phyloP scores from a whole-genome alignment of 2,113 vertebrate species.

The Pleuronectes platessa region DNA sequence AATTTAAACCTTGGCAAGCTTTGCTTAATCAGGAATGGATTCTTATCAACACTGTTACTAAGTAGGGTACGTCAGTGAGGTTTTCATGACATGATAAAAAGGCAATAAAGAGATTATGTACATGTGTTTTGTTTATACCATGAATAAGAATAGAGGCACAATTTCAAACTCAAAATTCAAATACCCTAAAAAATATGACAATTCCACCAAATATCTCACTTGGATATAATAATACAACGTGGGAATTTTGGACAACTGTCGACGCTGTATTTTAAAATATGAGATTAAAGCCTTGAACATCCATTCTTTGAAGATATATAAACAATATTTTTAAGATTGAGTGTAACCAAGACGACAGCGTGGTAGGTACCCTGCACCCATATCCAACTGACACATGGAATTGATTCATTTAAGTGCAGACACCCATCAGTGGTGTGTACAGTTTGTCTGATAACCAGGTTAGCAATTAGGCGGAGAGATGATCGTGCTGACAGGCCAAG shows the following conservation, averaged over 20 bases:
- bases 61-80: conserved; percentile 40
- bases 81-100: conserved; percentile 42
- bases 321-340: neutral
- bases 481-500: conserved; percentile 63
- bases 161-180: neutral
- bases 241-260: neutral
- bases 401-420: conserved; percentile 38
- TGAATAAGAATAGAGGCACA: neutral
- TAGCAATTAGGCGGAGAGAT: conserved; percentile 65
- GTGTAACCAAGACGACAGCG: neutral
- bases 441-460: conserved; percentile 61
- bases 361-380: neutral
- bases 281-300: no score
- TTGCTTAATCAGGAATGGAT: conserved; percentile 68
- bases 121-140: conserved; percentile 9
- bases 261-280: no score
- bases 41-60: conserved; percentile 56
- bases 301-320: no score
- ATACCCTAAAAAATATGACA: no score
- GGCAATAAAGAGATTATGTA: neutral
- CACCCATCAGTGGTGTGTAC: conserved; percentile 7
- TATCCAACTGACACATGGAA: neutral
- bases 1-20: conserved; percentile 67
- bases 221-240: neutral
- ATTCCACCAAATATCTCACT: neutral